phyloP scores from a whole-genome alignment of 35 echinoderm and acorn worm species.

The Chiridota heheva region DNA sequence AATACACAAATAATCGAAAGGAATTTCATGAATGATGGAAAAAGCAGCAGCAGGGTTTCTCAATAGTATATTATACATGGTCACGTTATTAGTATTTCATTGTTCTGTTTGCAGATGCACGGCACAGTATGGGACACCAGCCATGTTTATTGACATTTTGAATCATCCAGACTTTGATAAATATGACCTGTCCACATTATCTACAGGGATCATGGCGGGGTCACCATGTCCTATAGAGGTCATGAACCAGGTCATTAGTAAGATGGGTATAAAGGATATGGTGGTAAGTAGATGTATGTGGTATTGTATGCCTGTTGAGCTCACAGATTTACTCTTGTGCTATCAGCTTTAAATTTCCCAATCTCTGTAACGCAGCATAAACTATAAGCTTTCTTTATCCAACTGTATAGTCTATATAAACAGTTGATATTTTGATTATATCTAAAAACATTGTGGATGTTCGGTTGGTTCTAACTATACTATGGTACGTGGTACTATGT shows the following conservation, averaged over 20 bases:
- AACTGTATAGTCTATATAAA: too few relatives aligned
- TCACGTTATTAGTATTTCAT: constrained; percentile 6
- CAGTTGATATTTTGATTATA: too few relatives aligned
- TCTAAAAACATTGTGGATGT: too few relatives aligned
- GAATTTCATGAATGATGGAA: not conserved
- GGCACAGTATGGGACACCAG: constrained; percentile 59
- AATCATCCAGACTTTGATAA: constrained; percentile 58
- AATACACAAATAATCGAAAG: not conserved
- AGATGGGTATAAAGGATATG: constrained; percentile 93
- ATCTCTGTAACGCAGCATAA: too few relatives aligned
- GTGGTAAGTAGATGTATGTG: constrained; percentile 58
- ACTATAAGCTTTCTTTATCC: too few relatives aligned
- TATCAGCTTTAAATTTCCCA: too few relatives aligned
- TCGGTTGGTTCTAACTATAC: too few relatives aligned
- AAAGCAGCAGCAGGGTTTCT: not conserved
- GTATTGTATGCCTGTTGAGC: too few relatives aligned
- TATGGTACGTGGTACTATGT: too few relatives aligned
- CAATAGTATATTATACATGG: not conserved
- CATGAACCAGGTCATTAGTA: constrained; percentile 66
- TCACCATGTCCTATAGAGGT: constrained; percentile 68
- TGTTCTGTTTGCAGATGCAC: constrained; percentile 40
- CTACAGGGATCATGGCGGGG: constrained; percentile 48
- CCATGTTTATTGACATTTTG: constrained; percentile 79
- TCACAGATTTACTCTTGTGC: too few relatives aligned
- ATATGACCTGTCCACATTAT: constrained; percentile 42